phyloP scores from a whole-genome alignment of 2,888 invertebrate species.

The Drosophila histrio region DNA sequence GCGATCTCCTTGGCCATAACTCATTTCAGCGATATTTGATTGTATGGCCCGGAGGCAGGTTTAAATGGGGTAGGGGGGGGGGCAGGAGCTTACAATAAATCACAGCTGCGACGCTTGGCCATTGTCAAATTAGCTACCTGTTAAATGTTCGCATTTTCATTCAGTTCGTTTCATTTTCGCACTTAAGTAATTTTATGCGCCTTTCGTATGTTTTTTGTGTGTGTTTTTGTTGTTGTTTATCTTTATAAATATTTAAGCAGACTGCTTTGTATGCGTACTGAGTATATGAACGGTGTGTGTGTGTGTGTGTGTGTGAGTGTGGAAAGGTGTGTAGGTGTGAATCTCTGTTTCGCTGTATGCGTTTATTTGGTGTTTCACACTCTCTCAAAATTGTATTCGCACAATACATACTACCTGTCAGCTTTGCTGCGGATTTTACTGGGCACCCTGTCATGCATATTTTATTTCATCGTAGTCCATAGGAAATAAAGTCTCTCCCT shows the following conservation, averaged over 20 bases:
- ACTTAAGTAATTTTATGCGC: conserved; percentile 54
- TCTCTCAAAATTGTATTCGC: conserved; percentile 13
- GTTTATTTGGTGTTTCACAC: conserved; percentile 31
- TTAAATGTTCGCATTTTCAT: conserved; percentile 37
- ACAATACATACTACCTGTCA: conserved; percentile 55
- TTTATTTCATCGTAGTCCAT: conserved; percentile 33
- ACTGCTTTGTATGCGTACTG: conserved; percentile 40
- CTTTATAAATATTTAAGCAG: conserved; percentile 59
- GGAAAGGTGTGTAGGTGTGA: conserved; percentile 7
- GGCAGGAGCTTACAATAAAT: conserved; percentile 45
- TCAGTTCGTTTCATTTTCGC: conserved; percentile 11
- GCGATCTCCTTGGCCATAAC: conserved; percentile 40
- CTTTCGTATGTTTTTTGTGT: conserved; percentile 26
- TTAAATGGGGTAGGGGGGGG: background rate
- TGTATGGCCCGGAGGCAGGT: background rate
- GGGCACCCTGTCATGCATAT: conserved; percentile 47
- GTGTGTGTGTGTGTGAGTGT: conserved; percentile 3
- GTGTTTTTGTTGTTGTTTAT: conserved; percentile 22
- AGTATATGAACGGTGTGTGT: conserved; percentile 1
- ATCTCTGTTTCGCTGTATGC: background rate
- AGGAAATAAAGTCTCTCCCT: background rate
- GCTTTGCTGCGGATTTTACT: conserved; percentile 56
- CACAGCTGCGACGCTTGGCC: conserved; percentile 31
- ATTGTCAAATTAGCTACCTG: conserved; percentile 51
- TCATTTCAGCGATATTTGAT: conserved; percentile 39